Conservation (phyloP, 2,113 vertebrate species). For the Podilymbus podiceps region DNA sequence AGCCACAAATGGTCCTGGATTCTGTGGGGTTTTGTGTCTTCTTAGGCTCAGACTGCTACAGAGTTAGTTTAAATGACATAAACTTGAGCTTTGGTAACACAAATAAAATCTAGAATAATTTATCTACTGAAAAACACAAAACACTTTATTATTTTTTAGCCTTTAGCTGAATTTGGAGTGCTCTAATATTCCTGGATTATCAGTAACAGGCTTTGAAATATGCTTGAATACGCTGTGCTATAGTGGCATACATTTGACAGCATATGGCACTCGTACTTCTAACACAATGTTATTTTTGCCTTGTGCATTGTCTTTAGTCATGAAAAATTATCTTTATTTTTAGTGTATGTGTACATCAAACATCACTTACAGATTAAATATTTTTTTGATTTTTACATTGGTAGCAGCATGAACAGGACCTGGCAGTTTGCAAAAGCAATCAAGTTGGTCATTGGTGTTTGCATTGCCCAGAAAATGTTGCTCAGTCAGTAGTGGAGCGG, state of each 20-base stretch:
- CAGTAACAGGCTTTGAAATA: not conserved
- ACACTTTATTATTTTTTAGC: not conserved
- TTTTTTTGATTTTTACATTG: not conserved
- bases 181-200: not conserved
- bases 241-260: rapidly evolving
- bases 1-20: not conserved
- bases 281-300: not conserved
- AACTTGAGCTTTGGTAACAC: not conserved
- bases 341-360: not conserved
- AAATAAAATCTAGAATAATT: not conserved
- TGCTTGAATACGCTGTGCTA: not conserved
- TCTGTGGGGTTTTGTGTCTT: not conserved
- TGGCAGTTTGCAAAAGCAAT: not conserved
- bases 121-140: not conserved
- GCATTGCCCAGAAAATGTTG: not conserved
- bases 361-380: not conserved
- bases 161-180: not conserved
- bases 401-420: not conserved
- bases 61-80: not conserved
- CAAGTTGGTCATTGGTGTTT: not conserved
- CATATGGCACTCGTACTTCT: not conserved
- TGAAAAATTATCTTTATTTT: not conserved
- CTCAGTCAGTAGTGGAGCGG: not conserved
- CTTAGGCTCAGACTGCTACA: not conserved
- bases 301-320: not conserved